These are phyloP conservation scores for Peucedramus taeniatus DNA, from an alignment of 2,113 vertebrate genomes.

Conservation along the genomic window DNA sequence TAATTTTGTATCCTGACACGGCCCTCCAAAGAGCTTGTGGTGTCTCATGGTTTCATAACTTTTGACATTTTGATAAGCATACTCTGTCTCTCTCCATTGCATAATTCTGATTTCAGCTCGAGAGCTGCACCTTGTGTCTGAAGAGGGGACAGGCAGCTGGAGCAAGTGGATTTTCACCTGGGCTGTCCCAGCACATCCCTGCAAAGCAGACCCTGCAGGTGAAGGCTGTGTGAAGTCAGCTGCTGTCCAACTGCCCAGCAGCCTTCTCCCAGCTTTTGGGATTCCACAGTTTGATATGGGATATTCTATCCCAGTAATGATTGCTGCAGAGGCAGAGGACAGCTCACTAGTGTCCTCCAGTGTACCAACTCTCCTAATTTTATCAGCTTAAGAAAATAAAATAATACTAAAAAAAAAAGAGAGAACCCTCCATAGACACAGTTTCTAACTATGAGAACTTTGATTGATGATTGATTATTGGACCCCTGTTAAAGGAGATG, in stretches of 20 bases:
- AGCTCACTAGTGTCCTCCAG: neutral
- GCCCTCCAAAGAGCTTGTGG: neutral
- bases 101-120: neutral
- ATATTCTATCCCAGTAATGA: neutral
- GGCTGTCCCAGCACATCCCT: neutral
- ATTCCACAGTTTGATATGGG: neutral
- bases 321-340: neutral
- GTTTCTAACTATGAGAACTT: neutral
- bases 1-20: neutral
- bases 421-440: accelerated
- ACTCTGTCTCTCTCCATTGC: neutral
- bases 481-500: neutral
- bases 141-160: neutral
- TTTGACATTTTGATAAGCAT: neutral
- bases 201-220: neutral
- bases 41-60: neutral
- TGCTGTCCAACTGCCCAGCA: neutral
- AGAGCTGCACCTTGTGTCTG: neutral
- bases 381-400: neutral
- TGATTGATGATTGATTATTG: neutral
- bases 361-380: neutral
- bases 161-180: neutral
- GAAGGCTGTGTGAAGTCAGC: neutral
- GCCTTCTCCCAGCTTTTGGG: neutral
- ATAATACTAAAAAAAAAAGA: neutral